These are phyloP conservation scores for Aspidoscelis tigris DNA, from an alignment of 2,113 vertebrate species.

Conservation along the genomic window DNA sequence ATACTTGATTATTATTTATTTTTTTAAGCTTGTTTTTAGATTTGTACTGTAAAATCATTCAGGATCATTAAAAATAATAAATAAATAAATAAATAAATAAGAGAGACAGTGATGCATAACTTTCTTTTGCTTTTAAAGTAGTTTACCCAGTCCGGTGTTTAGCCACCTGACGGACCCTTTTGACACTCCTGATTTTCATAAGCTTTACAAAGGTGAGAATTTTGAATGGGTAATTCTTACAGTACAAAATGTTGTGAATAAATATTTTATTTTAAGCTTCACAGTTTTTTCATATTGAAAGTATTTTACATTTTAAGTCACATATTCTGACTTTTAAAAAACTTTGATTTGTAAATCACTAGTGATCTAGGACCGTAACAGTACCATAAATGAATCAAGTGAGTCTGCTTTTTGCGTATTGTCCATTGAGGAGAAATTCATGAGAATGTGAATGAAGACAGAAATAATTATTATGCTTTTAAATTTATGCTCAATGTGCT, in stretches of 20 bases:
- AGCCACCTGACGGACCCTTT: constrained; percentile 90
- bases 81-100: no score
- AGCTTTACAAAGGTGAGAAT: constrained; percentile 90
- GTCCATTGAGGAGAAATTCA: neutral
- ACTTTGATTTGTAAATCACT: no score
- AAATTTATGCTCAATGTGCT: constrained; percentile 25
- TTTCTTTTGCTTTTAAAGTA: constrained; percentile 77
- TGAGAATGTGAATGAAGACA: neutral
- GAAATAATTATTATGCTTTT: neutral
- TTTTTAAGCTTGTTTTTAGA: no score
- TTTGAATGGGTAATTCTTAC: neutral
- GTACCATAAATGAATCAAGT: no score
- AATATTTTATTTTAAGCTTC: neutral
- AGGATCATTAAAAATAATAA: no score
- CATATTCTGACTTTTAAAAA: no score
- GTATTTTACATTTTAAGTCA: no score
- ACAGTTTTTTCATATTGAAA: neutral
- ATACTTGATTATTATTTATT: no score
- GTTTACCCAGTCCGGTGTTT: constrained; percentile 84
- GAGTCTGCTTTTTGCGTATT: neutral
- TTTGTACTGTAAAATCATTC: no score
- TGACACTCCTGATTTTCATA: constrained; percentile 90
- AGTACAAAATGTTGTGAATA: neutral
- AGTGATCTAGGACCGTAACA: no score
- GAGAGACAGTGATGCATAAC: constrained; percentile 26